phyloP scores from a whole-genome alignment of 2,888 invertebrate genomes.

The Xestobium rufovillosum region DNA sequence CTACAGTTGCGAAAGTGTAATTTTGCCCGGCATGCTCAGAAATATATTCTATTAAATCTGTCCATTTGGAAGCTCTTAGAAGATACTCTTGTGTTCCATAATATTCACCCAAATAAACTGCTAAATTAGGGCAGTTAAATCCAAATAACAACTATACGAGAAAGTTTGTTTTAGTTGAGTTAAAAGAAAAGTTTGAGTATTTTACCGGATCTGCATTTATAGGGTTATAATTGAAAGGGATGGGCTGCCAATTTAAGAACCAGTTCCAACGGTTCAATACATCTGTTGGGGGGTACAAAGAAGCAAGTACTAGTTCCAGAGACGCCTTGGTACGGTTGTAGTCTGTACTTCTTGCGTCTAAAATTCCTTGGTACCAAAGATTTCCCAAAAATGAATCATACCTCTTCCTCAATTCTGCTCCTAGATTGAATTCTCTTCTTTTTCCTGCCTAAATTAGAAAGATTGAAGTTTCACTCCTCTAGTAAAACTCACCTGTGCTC shows the following conservation, averaged over 20 bases:
- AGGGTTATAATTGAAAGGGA: slow-evolving; percentile 29
- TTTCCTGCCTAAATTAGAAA: slow-evolving; percentile 32
- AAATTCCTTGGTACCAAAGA: slow-evolving; percentile 46
- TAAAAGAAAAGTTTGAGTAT: too few relatives aligned
- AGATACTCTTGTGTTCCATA: too few relatives aligned
- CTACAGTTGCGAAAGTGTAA: slow-evolving; percentile 51
- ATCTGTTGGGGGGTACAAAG: slow-evolving; percentile 56
- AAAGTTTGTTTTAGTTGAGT: too few relatives aligned
- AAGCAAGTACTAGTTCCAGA: slow-evolving; percentile 58
- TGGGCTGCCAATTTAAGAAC: slow-evolving; percentile 31
- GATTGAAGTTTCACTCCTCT: too few relatives aligned
- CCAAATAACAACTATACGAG: too few relatives aligned
- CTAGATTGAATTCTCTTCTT: slow-evolving; percentile 48
- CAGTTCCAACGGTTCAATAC: slow-evolving; percentile 50
- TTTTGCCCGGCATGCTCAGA: slow-evolving; percentile 45
- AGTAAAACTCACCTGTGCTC: too few relatives aligned
- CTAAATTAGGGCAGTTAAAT: too few relatives aligned
- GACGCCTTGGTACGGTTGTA: slow-evolving; percentile 67
- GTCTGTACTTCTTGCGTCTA: slow-evolving; percentile 61
- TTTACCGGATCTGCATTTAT: slow-evolving; percentile 27
- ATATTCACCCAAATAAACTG: too few relatives aligned
- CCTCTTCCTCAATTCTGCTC: slow-evolving; percentile 53
- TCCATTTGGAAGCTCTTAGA: too few relatives aligned
- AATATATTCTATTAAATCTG: slow-evolving; percentile 45
- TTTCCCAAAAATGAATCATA: slow-evolving; percentile 54